These are phyloP conservation scores for Propithecus deckenii DNA, from an alignment of 2,797 vertebrate genomes.

Conservation along the genomic window DNA sequence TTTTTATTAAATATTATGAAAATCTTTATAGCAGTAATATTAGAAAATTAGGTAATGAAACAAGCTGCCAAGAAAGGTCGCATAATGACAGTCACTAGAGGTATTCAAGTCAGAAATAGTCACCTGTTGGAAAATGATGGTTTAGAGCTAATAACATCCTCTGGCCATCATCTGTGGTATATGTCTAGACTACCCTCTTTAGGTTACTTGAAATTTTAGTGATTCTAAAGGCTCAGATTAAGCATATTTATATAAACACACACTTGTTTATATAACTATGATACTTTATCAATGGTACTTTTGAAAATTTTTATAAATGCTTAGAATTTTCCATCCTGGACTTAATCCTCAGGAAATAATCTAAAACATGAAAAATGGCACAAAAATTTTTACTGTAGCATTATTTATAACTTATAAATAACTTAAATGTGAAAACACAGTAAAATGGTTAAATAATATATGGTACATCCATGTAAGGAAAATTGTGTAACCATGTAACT, in stretches of 20 bases:
- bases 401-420: background rate
- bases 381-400: background rate
- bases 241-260: conserved; percentile 27
- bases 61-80: conserved; percentile 34
- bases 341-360: background rate
- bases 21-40: conserved; percentile 42
- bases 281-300: background rate
- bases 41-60: conserved; percentile 62
- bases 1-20: conserved; percentile 73
- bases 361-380: background rate
- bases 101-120: conserved; percentile 40
- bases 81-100: conserved; percentile 41
- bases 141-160: conserved; percentile 54
- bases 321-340: background rate
- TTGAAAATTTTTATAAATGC: background rate
- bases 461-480: background rate
- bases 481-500: background rate
- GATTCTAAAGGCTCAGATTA: conserved; percentile 29
- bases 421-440: background rate
- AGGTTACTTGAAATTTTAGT: conserved; percentile 29
- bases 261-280: background rate
- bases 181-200: background rate
- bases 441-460: background rate
- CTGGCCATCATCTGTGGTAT: background rate
- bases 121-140: conserved; percentile 48